phyloP scores from a whole-genome alignment of 2,888 invertebrate genomes.

The Platypus cylindrus region DNA sequence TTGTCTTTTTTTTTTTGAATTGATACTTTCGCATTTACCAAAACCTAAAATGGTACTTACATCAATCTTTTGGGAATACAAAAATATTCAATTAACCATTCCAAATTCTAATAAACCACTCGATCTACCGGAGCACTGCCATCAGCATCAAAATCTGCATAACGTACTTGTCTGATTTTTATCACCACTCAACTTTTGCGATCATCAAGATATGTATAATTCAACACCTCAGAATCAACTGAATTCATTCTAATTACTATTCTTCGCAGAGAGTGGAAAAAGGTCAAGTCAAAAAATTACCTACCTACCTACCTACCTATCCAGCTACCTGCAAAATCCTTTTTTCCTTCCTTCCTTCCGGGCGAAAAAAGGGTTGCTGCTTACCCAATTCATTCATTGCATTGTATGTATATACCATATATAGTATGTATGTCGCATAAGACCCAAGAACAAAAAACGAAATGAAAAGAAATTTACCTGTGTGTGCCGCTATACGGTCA shows the following conservation, averaged over 20 bases:
- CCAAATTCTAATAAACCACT: too few species aligned
- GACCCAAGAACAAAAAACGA: constrained; percentile 7
- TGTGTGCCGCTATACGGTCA: constrained; percentile 19
- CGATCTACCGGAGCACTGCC: too few species aligned
- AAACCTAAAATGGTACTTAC: too few species aligned
- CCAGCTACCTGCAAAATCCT: constrained; percentile 35
- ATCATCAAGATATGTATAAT: constrained; percentile 27
- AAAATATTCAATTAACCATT: too few species aligned
- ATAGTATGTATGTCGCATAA: constrained; percentile 11
- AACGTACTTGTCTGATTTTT: constrained; percentile 4
- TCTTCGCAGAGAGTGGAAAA: constrained; percentile 22
- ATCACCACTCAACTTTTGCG: constrained; percentile 10
- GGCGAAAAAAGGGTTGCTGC: constrained; percentile 17
- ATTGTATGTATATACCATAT: too few species aligned
- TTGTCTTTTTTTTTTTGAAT: too few species aligned
- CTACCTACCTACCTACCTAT: too few species aligned
- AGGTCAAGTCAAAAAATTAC: too few species aligned
- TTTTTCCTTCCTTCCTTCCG: constrained; percentile 36
- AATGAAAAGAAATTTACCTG: constrained; percentile 32
- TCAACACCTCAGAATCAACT: constrained; percentile 30
- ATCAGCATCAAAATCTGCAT: too few species aligned
- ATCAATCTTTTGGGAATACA: too few species aligned
- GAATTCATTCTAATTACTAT: constrained; percentile 28
- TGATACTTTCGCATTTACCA: too few species aligned
- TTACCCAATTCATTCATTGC: neutral